Percentiles rank a stretch among this genome's conserved stretches.
Conservation (phyloP, 37 sponge, comb jelly and placozoan species). For the Aphrocallistes beatrix region DNA sequence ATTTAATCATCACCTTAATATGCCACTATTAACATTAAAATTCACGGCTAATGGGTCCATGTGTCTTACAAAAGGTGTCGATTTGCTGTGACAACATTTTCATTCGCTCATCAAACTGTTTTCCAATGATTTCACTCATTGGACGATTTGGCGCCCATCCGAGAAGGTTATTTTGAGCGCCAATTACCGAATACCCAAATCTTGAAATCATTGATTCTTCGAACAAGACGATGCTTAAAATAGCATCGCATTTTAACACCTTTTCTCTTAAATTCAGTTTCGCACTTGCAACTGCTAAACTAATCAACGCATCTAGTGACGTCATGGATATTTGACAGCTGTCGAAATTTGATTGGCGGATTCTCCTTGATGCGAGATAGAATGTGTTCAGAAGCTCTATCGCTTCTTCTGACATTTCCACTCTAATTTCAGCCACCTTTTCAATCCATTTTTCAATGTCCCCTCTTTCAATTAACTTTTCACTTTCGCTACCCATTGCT, state of each 20-base stretch:
- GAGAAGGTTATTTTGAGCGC: background rate
- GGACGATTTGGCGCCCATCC: background rate
- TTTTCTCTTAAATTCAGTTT: background rate
- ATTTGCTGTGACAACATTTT: background rate
- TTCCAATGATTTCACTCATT: conserved; percentile 5
- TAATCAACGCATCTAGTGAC: background rate
- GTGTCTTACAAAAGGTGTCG: background rate
- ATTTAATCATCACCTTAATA: background rate
- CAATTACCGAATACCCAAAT: conserved; percentile 5
- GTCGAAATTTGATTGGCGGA: background rate
- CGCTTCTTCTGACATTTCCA: background rate
- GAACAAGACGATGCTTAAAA: background rate
- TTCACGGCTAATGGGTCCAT: background rate
- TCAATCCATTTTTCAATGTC: background rate
- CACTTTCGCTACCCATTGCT: background rate
- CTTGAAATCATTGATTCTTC: background rate
- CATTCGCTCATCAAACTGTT: background rate
- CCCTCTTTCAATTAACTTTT: background rate
- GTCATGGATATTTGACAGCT: background rate
- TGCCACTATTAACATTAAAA: background rate
- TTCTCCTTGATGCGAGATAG: background rate
- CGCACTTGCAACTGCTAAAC: conserved; percentile 1
- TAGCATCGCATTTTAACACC: conserved; percentile 14
- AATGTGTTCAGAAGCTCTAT: background rate
- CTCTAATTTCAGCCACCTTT: background rate